Conservation (phyloP, 2,797 vertebrate species). For the Tragopan temminckii region DNA sequence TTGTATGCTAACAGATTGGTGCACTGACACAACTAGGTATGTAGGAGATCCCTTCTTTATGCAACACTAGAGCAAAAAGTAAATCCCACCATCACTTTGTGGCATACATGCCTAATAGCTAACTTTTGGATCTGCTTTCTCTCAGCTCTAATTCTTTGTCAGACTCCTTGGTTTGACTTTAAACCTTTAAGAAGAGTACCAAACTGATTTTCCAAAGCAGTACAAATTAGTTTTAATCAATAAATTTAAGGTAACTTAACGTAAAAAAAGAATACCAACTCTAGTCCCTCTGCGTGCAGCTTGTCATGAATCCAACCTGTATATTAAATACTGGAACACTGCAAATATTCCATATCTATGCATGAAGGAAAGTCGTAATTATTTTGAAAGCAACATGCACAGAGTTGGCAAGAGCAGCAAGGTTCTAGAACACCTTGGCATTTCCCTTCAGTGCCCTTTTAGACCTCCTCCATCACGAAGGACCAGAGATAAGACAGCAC, state of each 20-base stretch:
- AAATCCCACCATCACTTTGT: neutral
- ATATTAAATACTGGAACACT: neutral
- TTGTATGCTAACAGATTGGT: neutral
- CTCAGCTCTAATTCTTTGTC: neutral
- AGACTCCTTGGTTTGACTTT: neutral
- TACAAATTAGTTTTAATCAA: slow-evolving; percentile 5
- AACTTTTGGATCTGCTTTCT: neutral
- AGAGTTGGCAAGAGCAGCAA: neutral
- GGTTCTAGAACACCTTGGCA: neutral
- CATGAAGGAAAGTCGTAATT: neutral
- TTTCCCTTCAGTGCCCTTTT: neutral
- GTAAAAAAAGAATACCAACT: neutral
- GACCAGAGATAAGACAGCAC: neutral
- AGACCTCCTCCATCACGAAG: neutral
- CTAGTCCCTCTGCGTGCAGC: neutral
- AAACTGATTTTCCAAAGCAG: neutral
- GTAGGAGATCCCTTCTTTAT: neutral
- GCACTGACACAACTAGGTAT: neutral
- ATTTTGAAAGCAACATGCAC: neutral
- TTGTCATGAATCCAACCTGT: neutral
- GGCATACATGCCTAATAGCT: rapidly evolving
- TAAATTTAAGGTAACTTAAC: neutral
- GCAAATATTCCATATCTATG: slow-evolving; percentile 2
- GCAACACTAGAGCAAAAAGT: neutral
- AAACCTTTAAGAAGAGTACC: neutral